phyloP scores from a whole-genome alignment of 2,797 vertebrate genomes.

The Micrastur ruficollis region DNA sequence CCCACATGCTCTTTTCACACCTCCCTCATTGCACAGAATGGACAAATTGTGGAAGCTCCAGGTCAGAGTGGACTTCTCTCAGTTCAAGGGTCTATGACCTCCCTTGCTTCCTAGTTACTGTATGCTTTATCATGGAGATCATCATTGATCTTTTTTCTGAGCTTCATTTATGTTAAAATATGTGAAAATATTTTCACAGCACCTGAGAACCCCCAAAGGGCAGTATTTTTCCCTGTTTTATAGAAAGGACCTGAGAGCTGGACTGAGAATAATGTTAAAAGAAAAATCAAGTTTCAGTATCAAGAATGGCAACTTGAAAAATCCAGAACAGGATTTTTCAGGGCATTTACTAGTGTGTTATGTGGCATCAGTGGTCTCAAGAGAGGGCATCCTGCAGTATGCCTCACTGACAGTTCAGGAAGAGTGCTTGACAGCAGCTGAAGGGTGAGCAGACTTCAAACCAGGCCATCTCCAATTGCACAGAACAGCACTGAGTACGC shows the following conservation, averaged over 20 bases:
- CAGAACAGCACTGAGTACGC: not conserved
- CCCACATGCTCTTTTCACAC: not conserved
- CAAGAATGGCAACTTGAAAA: not conserved
- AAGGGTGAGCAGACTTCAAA: not conserved
- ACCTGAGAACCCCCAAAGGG: not conserved
- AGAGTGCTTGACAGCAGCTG: not conserved
- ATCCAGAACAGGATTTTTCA: not conserved
- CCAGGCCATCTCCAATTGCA: not conserved
- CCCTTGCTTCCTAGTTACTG: not conserved
- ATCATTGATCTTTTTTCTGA: not conserved
- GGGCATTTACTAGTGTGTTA: not conserved
- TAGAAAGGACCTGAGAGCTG: not conserved
- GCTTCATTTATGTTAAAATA: not conserved
- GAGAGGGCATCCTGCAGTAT: not conserved
- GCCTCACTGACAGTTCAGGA: not conserved
- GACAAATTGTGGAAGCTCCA: not conserved
- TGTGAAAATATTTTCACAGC: not conserved
- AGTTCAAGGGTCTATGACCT: not conserved
- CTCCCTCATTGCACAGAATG: not conserved
- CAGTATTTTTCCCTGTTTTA: not conserved
- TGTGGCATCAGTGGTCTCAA: not conserved
- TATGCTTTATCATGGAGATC: not conserved
- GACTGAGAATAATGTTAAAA: not conserved
- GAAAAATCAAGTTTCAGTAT: not conserved
- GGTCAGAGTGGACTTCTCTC: not conserved